phyloP scores from a whole-genome alignment of 2,797 vertebrate species.

The Mycteria americana region DNA sequence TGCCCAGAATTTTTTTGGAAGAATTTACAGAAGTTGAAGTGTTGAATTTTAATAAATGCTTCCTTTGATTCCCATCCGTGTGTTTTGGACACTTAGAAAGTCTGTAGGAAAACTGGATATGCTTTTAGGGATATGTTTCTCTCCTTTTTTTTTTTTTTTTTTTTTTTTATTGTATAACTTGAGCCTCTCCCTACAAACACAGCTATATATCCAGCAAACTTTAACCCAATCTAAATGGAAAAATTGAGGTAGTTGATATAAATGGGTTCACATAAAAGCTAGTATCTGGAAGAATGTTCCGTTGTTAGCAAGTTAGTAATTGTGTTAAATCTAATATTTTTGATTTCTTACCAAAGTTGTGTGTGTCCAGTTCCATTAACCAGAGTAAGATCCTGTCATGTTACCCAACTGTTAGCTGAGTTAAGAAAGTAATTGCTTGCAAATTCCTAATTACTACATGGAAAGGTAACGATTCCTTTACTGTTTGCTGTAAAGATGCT shows the following conservation, averaged over 20 bases:
- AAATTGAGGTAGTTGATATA: neutral
- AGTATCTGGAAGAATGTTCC: neutral
- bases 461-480: neutral
- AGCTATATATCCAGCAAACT: neutral
- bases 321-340: neutral
- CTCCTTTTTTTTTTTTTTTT: neutral
- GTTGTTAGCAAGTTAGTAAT: neutral
- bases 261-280: neutral
- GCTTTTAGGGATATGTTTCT: neutral
- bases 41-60: neutral
- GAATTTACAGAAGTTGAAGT: neutral
- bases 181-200: neutral
- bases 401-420: neutral
- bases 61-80: neutral
- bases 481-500: neutral
- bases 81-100: neutral
- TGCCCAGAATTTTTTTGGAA: neutral
- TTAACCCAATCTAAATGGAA: neutral
- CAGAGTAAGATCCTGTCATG: neutral
- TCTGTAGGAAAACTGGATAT: neutral
- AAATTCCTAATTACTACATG: neutral
- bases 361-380: neutral
- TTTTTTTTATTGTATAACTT: neutral
- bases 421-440: neutral
- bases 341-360: neutral